Conservation (phyloP, 2,113 vertebrate genomes). For the Dromaius novaehollandiae region DNA sequence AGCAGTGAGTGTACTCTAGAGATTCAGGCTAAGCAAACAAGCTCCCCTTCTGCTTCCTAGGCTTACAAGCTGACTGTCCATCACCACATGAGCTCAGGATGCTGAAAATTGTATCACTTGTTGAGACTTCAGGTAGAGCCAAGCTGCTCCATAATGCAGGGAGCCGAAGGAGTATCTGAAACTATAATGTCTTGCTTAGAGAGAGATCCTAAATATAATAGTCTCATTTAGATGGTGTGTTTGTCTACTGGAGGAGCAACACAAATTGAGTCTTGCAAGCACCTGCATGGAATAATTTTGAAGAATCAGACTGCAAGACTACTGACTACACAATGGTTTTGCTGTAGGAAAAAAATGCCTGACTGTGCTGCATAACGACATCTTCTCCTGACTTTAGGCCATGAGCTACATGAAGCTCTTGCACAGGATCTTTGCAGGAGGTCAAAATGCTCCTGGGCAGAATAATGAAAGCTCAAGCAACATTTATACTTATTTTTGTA, state of each 20-base stretch:
- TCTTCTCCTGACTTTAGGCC: neutral
- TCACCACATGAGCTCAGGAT: neutral
- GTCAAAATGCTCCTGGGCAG: neutral
- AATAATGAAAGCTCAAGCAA: neutral
- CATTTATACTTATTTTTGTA: neutral
- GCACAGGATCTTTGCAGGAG: neutral
- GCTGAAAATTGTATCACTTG: neutral
- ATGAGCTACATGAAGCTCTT: neutral
- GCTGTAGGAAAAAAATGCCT: neutral
- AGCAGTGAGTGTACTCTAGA: conserved; percentile 53
- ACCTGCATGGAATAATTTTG: neutral
- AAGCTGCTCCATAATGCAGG: neutral
- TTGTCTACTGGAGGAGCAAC: neutral
- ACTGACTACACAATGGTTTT: neutral
- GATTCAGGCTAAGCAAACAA: conserved; percentile 68
- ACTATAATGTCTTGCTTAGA: neutral
- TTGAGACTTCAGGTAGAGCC: neutral
- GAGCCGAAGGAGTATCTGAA: neutral
- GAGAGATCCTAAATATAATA: neutral
- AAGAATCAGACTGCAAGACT: neutral
- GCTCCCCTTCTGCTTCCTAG: neutral
- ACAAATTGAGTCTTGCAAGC: neutral
- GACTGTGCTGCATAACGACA: neutral
- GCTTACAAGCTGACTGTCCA: conserved; percentile 6
- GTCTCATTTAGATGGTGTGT: neutral